Evolutionary conservation across 2,113 vertebrate species (phyloP), one percentile per base, ranked within the genome.

Genomic region (Haplochromis burtoni): DNA sequence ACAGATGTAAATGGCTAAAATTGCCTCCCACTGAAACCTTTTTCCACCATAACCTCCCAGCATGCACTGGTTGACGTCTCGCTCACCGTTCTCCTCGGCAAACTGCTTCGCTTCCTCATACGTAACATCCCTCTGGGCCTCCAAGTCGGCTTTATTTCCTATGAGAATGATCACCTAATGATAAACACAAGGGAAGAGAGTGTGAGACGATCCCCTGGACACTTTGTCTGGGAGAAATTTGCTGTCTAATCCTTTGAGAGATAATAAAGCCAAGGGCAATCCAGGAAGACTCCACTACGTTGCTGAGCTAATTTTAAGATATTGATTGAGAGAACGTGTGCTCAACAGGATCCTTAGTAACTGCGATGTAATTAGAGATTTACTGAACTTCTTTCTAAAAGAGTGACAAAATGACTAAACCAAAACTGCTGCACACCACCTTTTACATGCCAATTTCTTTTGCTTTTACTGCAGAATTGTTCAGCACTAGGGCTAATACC

Each of bases 31-130:
- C 5, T 80, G 35, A n/a, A 61, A 51, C 35, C 51, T 8, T 8
- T 14, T 13, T 71, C 19, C 31, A 66, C n/a, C 45, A 49, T 17
- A 17, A 49, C 71, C 42, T 51, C 17, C 96, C 88, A 97, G 95
- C 94, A 97, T 94, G 66, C 96, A 73, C 96, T 93, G 94, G 93
- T 97, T 96, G 96, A 91, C 13, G 19, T 57, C 21, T 7, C 10
- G 14, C 97, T 90, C 93, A 98, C 98, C 98, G 10, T 99, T 99
- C 97, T 99, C 99, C 95, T 99, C 99, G 31, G 99, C 98, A 94
- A 99, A 99, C 95, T 99, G 99, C 96, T 99, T 99, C 17, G 99
- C 99, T 94, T 99, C 99, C 95, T 99, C 99, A 38, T 99, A 99
- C 17, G 98, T 99, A 88, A 99, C 98, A 89, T 99, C 99, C 89